Evolutionary conservation across 2,888 invertebrate genomes (phyloP).

Genomic region (Leptarthrus brevirostris): DNA sequence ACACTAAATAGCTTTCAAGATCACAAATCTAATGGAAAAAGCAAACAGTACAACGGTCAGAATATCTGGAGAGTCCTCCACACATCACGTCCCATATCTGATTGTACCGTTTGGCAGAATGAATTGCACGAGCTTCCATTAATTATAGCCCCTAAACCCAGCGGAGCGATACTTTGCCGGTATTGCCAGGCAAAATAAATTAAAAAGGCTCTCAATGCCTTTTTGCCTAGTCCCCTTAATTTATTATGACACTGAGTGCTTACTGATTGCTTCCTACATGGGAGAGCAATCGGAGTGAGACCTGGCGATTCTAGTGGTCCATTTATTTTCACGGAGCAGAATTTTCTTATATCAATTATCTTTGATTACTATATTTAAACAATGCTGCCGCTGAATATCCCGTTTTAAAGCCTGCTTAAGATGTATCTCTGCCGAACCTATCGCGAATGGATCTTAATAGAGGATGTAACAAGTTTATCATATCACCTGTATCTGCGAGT

Average conservation of each 20-base stretch:
- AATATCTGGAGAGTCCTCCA: background rate
- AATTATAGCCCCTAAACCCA: constrained; percentile 2
- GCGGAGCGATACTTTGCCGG: background rate
- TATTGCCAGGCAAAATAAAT: background rate
- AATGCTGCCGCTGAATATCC: constrained; percentile 34
- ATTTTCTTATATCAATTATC: constrained; percentile 32
- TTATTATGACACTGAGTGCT: constrained; percentile 40
- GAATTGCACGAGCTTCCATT: constrained; percentile 6
- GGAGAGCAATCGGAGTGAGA: background rate
- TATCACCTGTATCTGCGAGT: constrained; percentile 28
- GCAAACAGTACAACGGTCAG: no score
- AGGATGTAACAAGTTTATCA: constrained; percentile 36
- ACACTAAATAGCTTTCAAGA: no score
- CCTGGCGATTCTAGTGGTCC: constrained; percentile 6
- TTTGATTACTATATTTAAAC: constrained; percentile 40
- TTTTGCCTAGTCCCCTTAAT: constrained; percentile 21
- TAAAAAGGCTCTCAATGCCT: constrained; percentile 1
- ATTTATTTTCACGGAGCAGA: background rate
- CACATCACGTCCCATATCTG: constrained; percentile 33
- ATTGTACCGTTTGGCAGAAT: constrained; percentile 36
- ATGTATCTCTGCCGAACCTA: constrained; percentile 22
- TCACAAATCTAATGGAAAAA: no score
- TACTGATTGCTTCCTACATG: constrained; percentile 25
- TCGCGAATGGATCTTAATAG: constrained; percentile 33
- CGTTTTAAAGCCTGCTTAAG: constrained; percentile 42